These are phyloP conservation scores for Lacerta agilis DNA, from an alignment of 2,797 vertebrate genomes.

Conservation along the genomic window DNA sequence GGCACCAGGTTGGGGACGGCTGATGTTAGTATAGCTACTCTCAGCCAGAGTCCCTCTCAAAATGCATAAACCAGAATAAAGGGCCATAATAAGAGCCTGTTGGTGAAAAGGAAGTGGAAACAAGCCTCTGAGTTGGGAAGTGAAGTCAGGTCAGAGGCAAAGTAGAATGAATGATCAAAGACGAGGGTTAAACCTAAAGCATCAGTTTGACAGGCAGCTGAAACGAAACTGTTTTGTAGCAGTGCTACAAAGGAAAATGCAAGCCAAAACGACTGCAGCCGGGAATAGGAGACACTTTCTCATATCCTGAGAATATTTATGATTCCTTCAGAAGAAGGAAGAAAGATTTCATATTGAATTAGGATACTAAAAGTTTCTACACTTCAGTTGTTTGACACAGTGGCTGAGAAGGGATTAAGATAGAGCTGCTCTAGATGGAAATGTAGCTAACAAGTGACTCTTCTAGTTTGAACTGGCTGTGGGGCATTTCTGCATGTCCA, in stretches of 20 bases:
- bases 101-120: neutral
- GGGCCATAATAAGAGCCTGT: neutral
- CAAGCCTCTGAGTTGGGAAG: conserved; percentile 4
- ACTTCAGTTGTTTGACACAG: neutral
- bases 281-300: conserved; percentile 14
- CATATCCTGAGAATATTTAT: conserved; percentile 11
- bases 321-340: conserved; percentile 2
- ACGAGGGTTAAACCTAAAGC: neutral
- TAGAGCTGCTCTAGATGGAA: neutral
- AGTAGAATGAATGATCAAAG: neutral
- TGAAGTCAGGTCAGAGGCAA: neutral
- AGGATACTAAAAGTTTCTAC: conserved; percentile 13
- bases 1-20: neutral
- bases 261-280: conserved; percentile 7
- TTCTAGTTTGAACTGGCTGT: neutral
- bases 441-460: neutral
- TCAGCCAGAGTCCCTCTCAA: neutral
- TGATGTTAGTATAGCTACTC: neutral
- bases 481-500: neutral
- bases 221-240: neutral
- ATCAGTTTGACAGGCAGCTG: neutral
- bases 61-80: neutral
- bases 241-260: neutral
- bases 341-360: neutral
- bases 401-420: conserved; percentile 13